phyloP scores from a whole-genome alignment of 2,113 vertebrate genomes.

The Oreochromis tanganicae region DNA sequence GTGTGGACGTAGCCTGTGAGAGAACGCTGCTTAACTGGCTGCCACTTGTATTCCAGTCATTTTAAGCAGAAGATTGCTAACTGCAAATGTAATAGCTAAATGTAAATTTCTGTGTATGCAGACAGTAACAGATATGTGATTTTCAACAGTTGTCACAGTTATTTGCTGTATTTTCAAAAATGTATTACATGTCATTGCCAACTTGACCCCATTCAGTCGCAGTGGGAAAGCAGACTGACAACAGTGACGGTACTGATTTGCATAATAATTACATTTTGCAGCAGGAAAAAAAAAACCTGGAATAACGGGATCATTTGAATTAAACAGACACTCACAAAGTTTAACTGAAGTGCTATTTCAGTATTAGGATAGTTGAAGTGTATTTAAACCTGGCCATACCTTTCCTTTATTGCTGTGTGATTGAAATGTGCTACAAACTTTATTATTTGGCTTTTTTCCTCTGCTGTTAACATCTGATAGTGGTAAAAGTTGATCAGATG shows the following conservation, averaged over 20 bases:
- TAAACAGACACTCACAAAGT: neutral
- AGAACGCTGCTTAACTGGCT: too few relatives aligned
- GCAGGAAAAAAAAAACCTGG: neutral
- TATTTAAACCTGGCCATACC: accelerated
- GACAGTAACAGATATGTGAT: neutral
- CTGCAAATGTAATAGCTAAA: too few relatives aligned
- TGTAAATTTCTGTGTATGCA: neutral
- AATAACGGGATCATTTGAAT: neutral
- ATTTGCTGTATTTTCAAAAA: neutral
- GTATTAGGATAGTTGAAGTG: neutral
- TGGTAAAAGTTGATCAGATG: conserved; percentile 31
- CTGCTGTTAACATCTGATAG: neutral
- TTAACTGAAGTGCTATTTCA: neutral
- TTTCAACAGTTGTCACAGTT: neutral
- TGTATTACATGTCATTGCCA: neutral
- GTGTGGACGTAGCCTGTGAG: too few relatives aligned
- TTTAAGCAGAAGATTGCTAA: too few relatives aligned
- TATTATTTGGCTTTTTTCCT: neutral
- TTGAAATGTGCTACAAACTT: neutral
- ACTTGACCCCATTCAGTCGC: neutral
- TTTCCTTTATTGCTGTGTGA: neutral
- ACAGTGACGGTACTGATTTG: accelerated
- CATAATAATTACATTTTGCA: neutral
- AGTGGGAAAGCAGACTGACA: neutral
- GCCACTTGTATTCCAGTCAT: too few relatives aligned